Evolutionary conservation across 2,888 invertebrate genomes (phyloP), one percentile per base, ranked within the genome.

Genomic region (Zaprionus lineosus): DNA sequence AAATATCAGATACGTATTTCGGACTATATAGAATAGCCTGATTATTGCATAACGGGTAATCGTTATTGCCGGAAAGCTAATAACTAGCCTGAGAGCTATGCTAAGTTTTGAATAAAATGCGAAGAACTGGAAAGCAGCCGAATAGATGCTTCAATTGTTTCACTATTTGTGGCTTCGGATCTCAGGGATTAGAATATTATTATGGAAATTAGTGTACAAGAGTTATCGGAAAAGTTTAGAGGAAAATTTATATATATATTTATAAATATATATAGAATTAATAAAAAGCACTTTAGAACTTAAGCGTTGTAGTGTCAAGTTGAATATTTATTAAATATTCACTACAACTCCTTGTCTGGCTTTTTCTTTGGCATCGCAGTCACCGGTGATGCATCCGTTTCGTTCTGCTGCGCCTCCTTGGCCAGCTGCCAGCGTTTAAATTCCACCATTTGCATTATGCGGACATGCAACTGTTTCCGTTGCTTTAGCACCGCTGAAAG

Each of bases 401-500:
- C 82, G 18, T 86, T 86, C 9, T 46, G 59, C 28, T 68, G 83
- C 36, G 75, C 71, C 37, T 84, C 83, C 44, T 70, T 84, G 29
- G 84, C 72, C 40, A 89, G 52, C 53, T 89, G 89, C 86, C 88
- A 87, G 11, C 89, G 87, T 61, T 89, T 90, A 40, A 89, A 89
- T 67, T 88, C 89, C 39, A 89, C 76, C 90, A 90, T 90, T 74
- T 89, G 89, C 90, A 90, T 89, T 21, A 90, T 84, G 37, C 88
- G 84, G 3, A 90, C 86, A 11, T 91, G 89, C 11, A 94, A 77
- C 5, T 91, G 89, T 0, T 93, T 92, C 65, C 93, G 90, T 0
- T 91, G 89, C 3, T 91, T 86, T 61, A 95, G 87, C 0, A 93
- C 92, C 9, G 92, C 91, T 0, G 93, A 88, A n/a, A 98, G 90